Conservation (phyloP, 2,113 vertebrate genomes). For the Lepus timidus region DNA sequence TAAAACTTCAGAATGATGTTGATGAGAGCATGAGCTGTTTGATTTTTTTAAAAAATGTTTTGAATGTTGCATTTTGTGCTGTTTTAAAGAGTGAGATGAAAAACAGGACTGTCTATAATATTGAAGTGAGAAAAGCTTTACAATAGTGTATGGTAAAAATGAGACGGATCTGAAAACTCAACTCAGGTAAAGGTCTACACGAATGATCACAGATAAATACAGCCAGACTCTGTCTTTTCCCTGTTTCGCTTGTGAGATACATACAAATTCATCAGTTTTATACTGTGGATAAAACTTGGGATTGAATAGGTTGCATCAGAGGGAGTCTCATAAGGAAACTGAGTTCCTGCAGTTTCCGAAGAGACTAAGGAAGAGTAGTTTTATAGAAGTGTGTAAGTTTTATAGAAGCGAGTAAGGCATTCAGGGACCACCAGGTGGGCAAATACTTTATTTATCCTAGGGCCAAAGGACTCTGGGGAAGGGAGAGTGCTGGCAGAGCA, state of each 20-base stretch:
- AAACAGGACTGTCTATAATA: not conserved
- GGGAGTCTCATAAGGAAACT: not conserved
- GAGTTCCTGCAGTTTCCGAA: not conserved
- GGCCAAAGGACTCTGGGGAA: not conserved
- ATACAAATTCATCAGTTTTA: not conserved
- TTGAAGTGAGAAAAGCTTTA: conserved; percentile 47
- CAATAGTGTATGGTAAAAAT: conserved; percentile 25
- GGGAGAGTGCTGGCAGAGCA: rapidly evolving
- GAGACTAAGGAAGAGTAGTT: not conserved
- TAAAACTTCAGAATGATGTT: conserved; percentile 8
- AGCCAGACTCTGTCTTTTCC: not conserved
- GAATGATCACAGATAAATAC: not conserved
- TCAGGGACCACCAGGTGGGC: not conserved
- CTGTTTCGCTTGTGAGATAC: not conserved
- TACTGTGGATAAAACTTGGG: not conserved
- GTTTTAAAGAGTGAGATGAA: conserved; percentile 43
- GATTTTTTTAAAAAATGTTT: not conserved
- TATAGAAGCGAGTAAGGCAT: not conserved
- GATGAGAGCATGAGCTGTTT: not conserved
- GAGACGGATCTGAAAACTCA: not conserved
- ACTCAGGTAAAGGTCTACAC: not conserved
- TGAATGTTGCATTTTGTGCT: not conserved
- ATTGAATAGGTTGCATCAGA: not conserved
- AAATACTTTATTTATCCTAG: rapidly evolving
- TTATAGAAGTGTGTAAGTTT: not conserved